Evolutionary conservation across 2,888 invertebrate genomes (phyloP).

Genomic region (Frankliniella intonsa): DNA sequence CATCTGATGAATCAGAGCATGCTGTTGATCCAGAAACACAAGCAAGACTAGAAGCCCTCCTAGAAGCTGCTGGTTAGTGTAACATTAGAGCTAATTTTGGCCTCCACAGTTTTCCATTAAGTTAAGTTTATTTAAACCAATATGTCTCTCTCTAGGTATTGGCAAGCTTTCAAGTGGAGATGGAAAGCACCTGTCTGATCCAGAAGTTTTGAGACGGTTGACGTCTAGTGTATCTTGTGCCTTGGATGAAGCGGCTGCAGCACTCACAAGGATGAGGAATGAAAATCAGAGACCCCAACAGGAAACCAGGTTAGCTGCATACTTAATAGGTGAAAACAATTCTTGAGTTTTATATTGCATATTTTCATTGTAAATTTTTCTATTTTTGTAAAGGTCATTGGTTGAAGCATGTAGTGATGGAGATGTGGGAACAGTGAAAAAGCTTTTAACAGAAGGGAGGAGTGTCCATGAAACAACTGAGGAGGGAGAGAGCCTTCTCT

Average conservation of each 20-base stretch:
- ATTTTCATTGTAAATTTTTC: constrained; percentile 7
- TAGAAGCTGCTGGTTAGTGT: constrained; percentile 78
- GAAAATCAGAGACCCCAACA: constrained; percentile 70
- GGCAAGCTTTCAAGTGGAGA: constrained; percentile 74
- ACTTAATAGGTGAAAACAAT: constrained; percentile 30
- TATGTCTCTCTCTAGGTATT: constrained; percentile 55
- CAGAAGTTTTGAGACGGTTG: constrained; percentile 78
- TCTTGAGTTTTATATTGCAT: constrained; percentile 27
- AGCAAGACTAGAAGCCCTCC: constrained; percentile 83
- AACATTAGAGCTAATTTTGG: not conserved
- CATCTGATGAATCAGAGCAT: constrained; percentile 58
- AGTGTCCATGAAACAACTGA: constrained; percentile 95
- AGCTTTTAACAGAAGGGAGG: constrained; percentile 86
- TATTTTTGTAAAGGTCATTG: constrained; percentile 55
- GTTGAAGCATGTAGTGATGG: constrained; percentile 93
- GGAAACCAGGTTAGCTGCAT: constrained; percentile 45
- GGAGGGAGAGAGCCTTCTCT: constrained; percentile 93
- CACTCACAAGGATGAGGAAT: constrained; percentile 90
- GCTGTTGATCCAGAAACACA: constrained; percentile 81
- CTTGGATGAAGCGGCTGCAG: constrained; percentile 94
- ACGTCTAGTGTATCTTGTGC: constrained; percentile 90
- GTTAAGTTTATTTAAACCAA: constrained; percentile 8
- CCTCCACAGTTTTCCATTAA: not conserved
- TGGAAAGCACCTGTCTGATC: constrained; percentile 80
- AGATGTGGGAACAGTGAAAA: constrained; percentile 87